phyloP scores from a whole-genome alignment of 2,797 vertebrate genomes.

The Spea hammondii region DNA sequence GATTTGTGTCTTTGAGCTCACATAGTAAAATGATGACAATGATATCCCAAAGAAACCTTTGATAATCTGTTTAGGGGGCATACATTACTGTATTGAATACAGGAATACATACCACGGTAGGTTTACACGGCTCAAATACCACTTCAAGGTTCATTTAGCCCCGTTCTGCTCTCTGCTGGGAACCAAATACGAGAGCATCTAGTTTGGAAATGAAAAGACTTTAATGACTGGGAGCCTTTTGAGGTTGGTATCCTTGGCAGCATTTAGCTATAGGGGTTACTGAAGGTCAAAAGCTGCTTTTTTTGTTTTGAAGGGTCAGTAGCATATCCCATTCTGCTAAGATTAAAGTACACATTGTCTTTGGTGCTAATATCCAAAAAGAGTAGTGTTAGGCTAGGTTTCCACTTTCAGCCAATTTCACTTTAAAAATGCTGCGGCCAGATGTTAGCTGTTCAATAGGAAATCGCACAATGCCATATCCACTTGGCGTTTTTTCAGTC shows the following conservation, averaged over 20 bases:
- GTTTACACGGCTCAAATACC: conserved; percentile 62
- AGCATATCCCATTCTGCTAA: conserved; percentile 72
- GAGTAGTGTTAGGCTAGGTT: no score
- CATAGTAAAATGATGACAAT: no score
- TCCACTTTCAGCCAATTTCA: no score
- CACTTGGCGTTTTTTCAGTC: no score
- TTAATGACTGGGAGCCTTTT: conserved; percentile 72
- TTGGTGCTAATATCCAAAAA: conserved; percentile 71
- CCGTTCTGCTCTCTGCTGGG: conserved; percentile 66
- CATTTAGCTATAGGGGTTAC: conserved; percentile 70
- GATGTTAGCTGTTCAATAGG: no score
- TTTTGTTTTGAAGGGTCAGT: conserved; percentile 63
- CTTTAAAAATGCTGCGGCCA: no score
- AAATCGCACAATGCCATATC: no score
- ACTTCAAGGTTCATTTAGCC: conserved; percentile 70
- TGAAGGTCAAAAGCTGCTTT: conserved; percentile 71
- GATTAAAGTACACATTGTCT: conserved; percentile 71
- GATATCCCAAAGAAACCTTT: background rate
- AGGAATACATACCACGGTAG: conserved; percentile 52
- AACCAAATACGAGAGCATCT: conserved; percentile 64
- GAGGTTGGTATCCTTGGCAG: conserved; percentile 66
- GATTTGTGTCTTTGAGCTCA: no score
- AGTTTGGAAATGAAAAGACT: conserved; percentile 72
- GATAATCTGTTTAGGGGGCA: conserved; percentile 7
- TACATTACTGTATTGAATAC: no score